Evolutionary conservation across 2,113 vertebrate genomes (phyloP), one percentile per base, ranked within the genome.

Genomic region (Cyanoramphus novaezelandiae): DNA sequence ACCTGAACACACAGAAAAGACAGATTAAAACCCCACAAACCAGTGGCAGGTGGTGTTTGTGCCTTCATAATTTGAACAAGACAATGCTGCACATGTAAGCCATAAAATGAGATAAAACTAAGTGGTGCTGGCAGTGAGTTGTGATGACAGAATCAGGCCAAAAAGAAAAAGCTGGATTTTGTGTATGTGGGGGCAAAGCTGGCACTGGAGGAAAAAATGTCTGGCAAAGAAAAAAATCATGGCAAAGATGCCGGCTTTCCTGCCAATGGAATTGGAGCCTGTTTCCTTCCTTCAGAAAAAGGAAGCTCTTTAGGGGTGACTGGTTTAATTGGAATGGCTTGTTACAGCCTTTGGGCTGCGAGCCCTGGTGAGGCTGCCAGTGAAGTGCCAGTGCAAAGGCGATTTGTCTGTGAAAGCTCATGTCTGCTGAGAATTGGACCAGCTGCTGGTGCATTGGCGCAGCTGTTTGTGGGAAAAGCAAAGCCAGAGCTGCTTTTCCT

Each of bases 1-100:
- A 92, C 69, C 77, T 89, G 83, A 86, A 57, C 59, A 57, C 19
- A 47, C 7, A 43, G n/a, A 77, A 77, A 87, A 81, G 4, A 65
- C 39, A 86, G 77, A 89, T 76, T 89, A 86, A 55, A 88, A 80
- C 4, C 41, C 27, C 79, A 69, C 33, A 82, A 64, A 44, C 65
- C 81, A 87, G 77, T 82, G 70, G 86, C 91, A 96, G 84, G 95
- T 87, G 89, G 78, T 82, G 81, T n/a, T 93, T 82, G 62, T 89
- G 77, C 62, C 49, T 52, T 91, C 74, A 44, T 91, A 20, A 92
- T 82, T 70, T 81, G 41, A 80, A 63, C 31, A 86, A 75, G 47
- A 88, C 69, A 93, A 47, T 72, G 65, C 77, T 82, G 69, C 57
- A 65, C 70, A 47, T 85, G 83, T 77, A 67, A 93, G 37, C 70